Evolutionary conservation across 2,113 vertebrate genomes (phyloP), one percentile per base, ranked within the genome.

Genomic region (Anthoscopus minutus): DNA sequence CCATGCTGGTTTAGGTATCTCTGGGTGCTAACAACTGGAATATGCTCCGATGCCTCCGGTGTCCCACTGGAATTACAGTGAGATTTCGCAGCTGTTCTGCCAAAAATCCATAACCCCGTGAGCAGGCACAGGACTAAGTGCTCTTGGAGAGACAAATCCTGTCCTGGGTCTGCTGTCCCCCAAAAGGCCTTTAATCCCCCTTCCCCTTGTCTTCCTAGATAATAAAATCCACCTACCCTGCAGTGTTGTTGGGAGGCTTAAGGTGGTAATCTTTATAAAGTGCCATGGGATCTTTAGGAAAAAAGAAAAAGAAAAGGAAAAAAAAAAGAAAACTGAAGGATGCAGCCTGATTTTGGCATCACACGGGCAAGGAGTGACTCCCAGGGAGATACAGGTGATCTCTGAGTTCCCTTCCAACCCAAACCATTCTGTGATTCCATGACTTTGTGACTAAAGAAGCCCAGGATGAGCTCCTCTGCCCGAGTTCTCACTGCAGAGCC

Each of bases 41-140:
- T 58, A 73, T 14, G 54, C 40, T 71, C 25, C 0, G 3, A 54
- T 74, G 77, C 45, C 78, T 74, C 38, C 0, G 0, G 13, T 21
- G 62, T 77, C 42, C 50, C 1, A 1, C 67, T 84, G 80, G 81
- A 58, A 90, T 89, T n/a, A 33, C 42, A 22, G 35, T 42, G 94
- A 92, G 33, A 50, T 40, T 89, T 94, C 81, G 44, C 87, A 96
- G 94, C 83, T 94, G 80, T 70, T 66, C 81, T 89, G 78, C 73
- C 86, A 81, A 74, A 92, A 94, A 81, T 70, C 47, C 58, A 47
- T 44, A 84, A 86, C 45, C 81, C 51, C 13, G 40, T 30, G 69
- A 17, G 70, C 58, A 92, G 54, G 64, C 48, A 51, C 0, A 0
- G 79, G 40, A 64, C 57, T 64, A 51, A 90, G 81, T 38, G 69